Percentiles rank a stretch among this genome's conserved stretches.
phyloP scores from a whole-genome alignment of 2,888 invertebrate genomes.

The Standfussiana lucernea region DNA sequence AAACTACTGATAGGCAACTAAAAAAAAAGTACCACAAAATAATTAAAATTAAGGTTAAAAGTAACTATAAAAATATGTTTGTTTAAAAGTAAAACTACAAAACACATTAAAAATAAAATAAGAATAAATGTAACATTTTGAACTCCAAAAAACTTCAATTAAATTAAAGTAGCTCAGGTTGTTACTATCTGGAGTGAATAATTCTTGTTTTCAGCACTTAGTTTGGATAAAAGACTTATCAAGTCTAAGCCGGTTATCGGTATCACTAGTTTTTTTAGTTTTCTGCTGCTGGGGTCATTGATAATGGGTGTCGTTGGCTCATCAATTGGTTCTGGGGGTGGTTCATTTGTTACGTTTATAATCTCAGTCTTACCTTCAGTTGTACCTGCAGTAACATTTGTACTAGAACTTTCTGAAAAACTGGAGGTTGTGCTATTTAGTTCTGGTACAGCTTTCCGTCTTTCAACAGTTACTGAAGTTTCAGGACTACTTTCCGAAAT shows the following conservation, averaged over 20 bases:
- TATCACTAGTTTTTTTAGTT: conserved; percentile 54
- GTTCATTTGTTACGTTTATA: neutral
- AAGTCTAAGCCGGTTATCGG: conserved; percentile 65
- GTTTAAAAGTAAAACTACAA: conserved; percentile 44
- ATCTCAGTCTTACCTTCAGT: neutral
- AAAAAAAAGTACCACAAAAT: conserved; percentile 14
- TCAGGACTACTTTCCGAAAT: neutral
- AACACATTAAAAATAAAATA: conserved; percentile 51
- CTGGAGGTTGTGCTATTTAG: neutral
- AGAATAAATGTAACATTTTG: conserved; percentile 39
- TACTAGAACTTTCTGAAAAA: neutral
- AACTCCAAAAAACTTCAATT: conserved; percentile 57
- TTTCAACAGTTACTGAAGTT: neutral
- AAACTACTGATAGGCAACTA: neutral
- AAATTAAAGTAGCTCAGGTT: conserved; percentile 51
- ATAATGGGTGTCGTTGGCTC: neutral
- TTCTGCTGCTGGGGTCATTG: conserved; percentile 6
- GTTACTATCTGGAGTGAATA: conserved; percentile 68
- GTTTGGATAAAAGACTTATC: conserved; percentile 62
- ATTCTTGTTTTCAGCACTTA: conserved; percentile 69
- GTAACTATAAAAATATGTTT: conserved; percentile 33
- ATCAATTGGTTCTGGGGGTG: neutral
- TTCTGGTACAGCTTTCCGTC: neutral
- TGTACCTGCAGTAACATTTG: neutral
- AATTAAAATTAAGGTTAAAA: conserved; percentile 45